Evolutionary conservation across 2,113 vertebrate genomes (phyloP).

Genomic region (Capreolus pygargus): DNA sequence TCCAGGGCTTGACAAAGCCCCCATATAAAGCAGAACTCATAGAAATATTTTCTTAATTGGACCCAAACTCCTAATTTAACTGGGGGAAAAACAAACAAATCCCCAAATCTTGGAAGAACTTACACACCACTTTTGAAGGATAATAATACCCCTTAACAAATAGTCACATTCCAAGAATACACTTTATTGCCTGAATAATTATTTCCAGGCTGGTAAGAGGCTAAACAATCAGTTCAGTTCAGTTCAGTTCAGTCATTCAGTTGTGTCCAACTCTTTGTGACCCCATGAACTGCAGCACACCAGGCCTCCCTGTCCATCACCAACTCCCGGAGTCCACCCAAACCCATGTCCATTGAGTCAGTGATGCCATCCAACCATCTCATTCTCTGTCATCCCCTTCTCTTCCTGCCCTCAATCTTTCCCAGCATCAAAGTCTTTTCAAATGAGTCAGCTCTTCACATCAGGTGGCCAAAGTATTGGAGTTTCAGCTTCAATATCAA

Average conservation of each 20-base stretch:
- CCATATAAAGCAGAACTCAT: neutral
- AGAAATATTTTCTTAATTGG: neutral
- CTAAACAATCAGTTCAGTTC: neutral
- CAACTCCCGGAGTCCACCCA: neutral
- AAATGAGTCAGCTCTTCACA: rapidly evolving
- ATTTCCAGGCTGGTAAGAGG: neutral
- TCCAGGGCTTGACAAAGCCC: neutral
- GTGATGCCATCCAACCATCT: neutral
- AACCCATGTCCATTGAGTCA: neutral
- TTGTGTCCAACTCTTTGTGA: neutral
- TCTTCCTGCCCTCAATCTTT: neutral
- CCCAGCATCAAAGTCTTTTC: neutral
- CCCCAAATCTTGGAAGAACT: neutral
- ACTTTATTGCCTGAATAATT: neutral
- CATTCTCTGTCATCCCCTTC: neutral
- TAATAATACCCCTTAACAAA: neutral
- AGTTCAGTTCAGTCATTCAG: neutral
- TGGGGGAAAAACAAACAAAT: neutral
- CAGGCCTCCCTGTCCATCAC: neutral
- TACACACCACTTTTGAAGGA: neutral
- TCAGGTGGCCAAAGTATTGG: neutral
- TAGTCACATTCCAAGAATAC: neutral
- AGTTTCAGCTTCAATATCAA: neutral
- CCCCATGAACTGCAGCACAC: neutral
- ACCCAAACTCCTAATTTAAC: neutral